Evolutionary conservation across 2,113 vertebrate species (phyloP).

Genomic region (Athene cunicularia): DNA sequence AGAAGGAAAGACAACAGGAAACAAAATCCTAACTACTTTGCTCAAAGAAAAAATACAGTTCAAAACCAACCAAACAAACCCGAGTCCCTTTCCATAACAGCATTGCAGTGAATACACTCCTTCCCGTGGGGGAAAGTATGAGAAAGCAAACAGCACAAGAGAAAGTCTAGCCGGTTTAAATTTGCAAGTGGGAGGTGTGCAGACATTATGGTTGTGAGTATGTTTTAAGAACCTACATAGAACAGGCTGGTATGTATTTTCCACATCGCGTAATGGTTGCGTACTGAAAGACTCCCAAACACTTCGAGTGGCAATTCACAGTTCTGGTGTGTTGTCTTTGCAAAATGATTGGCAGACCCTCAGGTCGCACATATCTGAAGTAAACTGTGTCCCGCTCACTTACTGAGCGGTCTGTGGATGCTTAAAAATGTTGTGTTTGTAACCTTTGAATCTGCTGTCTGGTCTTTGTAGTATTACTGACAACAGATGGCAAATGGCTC

Average conservation of each 20-base stretch:
- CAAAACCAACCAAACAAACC: not conserved
- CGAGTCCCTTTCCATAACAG: not conserved
- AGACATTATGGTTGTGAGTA: not conserved
- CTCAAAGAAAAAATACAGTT: not conserved
- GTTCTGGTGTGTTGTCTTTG: not conserved
- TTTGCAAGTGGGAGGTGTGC: conserved; percentile 34
- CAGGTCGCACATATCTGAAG: not conserved
- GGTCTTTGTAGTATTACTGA: conserved; percentile 41
- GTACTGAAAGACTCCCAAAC: not conserved
- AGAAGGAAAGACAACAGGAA: not conserved
- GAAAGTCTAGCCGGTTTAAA: not conserved
- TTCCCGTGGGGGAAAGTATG: not conserved
- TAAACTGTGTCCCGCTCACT: not conserved
- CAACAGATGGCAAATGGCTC: conserved; percentile 51
- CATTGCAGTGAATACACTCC: not conserved
- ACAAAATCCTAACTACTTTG: not conserved
- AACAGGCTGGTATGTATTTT: conserved; percentile 6
- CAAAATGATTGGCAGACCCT: not conserved
- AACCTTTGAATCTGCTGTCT: conserved; percentile 61
- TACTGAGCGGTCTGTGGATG: not conserved
- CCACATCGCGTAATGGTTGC: not conserved
- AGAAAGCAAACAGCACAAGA: conserved; percentile 7
- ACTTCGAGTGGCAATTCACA: not conserved
- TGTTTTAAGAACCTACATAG: not conserved
- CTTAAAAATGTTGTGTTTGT: conserved; percentile 41